Conservation (phyloP, 2,888 invertebrate genomes). For the Muschampia plurimacula region DNA sequence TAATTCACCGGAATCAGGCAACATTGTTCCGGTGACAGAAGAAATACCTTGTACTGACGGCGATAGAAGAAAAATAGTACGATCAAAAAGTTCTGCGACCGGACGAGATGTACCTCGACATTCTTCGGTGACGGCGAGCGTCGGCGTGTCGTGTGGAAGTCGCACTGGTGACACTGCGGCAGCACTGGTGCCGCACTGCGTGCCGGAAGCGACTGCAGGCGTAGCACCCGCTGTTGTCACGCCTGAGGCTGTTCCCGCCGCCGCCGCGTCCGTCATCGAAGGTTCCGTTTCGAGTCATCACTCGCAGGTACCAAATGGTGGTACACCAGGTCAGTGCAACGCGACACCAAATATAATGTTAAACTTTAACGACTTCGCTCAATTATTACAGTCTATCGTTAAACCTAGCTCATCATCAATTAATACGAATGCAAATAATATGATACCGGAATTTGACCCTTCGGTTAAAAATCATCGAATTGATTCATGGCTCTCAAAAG, state of each 20-base stretch:
- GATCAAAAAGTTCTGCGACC: conserved; percentile 16
- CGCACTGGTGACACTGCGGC: neutral
- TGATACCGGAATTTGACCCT: neutral
- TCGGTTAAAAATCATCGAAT: neutral
- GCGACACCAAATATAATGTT: neutral
- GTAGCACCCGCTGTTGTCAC: neutral
- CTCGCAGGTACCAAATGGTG: neutral
- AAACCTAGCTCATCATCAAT: neutral
- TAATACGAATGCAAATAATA: neutral
- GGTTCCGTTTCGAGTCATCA: neutral
- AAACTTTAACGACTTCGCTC: neutral
- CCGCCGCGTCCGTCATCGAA: neutral
- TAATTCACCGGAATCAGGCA: neutral
- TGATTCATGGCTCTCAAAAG: neutral
- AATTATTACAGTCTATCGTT: neutral
- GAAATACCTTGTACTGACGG: conserved; percentile 13
- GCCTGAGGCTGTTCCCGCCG: conserved; percentile 5
- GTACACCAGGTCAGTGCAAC: conserved; percentile 5
- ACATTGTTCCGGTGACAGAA: conserved; percentile 1
- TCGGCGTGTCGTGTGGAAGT: neutral
- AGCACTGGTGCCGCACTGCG: neutral
- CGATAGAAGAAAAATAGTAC: conserved; percentile 13
- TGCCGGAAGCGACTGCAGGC: neutral
- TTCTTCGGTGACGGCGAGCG: neutral
- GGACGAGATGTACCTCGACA: conserved; percentile 5